Conservation (phyloP, 2,113 vertebrate genomes). For the Pampusana beccarii region DNA sequence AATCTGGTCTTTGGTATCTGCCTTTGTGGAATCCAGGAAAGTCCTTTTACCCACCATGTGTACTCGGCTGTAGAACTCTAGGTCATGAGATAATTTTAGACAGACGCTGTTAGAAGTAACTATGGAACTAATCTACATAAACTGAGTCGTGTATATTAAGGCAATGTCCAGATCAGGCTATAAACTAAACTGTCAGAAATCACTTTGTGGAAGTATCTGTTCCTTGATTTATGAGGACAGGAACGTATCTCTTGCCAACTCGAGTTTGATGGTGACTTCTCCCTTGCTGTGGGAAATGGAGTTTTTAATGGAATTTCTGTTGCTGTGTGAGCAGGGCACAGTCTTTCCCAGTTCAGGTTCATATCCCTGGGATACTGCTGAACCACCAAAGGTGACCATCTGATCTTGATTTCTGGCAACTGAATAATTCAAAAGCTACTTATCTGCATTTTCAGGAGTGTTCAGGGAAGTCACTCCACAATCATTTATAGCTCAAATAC, state of each 20-base stretch:
- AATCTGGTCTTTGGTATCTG: not conserved
- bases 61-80: accelerated
- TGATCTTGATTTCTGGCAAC: not conserved
- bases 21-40: not conserved
- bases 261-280: not conserved
- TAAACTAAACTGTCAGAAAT: not conserved
- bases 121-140: not conserved
- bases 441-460: conserved; percentile 26
- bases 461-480: not conserved
- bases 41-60: accelerated
- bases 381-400: not conserved
- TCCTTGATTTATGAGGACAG: not conserved
- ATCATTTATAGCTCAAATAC: not conserved
- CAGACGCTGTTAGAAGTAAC: not conserved
- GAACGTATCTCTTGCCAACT: not conserved
- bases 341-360: not conserved
- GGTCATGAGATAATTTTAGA: accelerated
- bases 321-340: not conserved
- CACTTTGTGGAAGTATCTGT: not conserved
- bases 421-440: conserved; percentile 17
- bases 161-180: not conserved
- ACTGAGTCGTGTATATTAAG: not conserved
- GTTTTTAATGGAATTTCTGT: not conserved
- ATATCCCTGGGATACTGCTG: not conserved
- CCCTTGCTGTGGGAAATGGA: not conserved